Conservation (phyloP, 1,140 invertebrate genomes). For the Phenacoccus solenopsis region DNA sequence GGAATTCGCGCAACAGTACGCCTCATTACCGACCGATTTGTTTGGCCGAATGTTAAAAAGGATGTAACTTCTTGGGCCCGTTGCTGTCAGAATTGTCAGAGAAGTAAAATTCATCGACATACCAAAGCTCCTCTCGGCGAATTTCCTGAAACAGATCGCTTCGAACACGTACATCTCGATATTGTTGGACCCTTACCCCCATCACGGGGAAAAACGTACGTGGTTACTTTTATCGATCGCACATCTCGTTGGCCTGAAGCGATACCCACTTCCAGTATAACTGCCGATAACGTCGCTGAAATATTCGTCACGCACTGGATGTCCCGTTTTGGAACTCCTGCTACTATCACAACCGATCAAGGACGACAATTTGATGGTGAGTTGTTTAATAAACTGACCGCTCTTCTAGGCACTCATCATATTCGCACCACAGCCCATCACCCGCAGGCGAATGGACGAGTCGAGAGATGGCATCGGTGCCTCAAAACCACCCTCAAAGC, state of each 20-base stretch:
- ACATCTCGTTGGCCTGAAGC: conserved; percentile 32
- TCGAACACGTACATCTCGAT: conserved; percentile 27
- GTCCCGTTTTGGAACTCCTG: conserved; percentile 32
- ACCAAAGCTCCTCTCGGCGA: neutral
- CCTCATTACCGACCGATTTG: neutral
- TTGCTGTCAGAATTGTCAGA: neutral
- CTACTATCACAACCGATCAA: conserved; percentile 34
- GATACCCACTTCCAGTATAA: conserved; percentile 29
- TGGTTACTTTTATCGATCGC: conserved; percentile 28
- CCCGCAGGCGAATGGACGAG: conserved; percentile 31
- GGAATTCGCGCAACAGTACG: neutral
- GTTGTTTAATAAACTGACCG: neutral
- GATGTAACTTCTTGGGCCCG: neutral
- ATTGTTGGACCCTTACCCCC: conserved; percentile 31
- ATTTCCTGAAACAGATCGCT: neutral
- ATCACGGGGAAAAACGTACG: neutral
- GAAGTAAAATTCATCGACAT: neutral
- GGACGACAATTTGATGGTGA: conserved; percentile 32
- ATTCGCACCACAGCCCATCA: conserved; percentile 32
- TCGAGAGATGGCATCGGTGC: conserved; percentile 29
- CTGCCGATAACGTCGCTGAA: too few relatives aligned
- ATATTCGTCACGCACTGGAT: conserved; percentile 31
- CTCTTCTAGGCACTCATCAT: neutral
- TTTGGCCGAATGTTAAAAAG: neutral
- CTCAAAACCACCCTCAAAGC: conserved; percentile 33